Evolutionary conservation across 2,888 invertebrate species (phyloP), one percentile per base, ranked within the genome.

Genomic region (Drosophila emarginata): DNA sequence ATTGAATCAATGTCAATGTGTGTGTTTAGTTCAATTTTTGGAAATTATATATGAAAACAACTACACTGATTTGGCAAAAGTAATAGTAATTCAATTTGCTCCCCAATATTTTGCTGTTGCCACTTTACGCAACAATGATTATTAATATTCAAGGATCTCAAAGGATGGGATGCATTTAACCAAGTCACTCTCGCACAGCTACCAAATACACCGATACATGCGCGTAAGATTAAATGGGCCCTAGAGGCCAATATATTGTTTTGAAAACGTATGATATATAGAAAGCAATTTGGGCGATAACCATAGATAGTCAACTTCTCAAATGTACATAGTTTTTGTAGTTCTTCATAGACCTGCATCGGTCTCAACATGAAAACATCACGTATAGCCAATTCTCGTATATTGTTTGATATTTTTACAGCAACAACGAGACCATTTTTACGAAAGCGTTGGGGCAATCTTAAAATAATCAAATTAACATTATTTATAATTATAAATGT

Each of bases 161-260:
- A 5, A 12, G 23, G 36, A 21, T 40, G 14, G 1, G 9, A 21
- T 1, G 5, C 54, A 3, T 15, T n/a, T 37, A 77, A 4, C 82
- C 72, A 85, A 3, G 45, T 21, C 37, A 82, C 7, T 0, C 0
- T 1, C 0, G 67, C 58, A 3, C 12, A 3, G 0, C 1, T 0
- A 0, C 87, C 87, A 26, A 84, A 79, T 0, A 7, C 0, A 0
- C 32, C 4, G 0, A 54, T 39, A 0, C 45, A 15, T 4, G 2
- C 21, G 4, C 64, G 67, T 9, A 87, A 21, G 0, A 53, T 32
- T 0, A 80, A 73, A 12, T 87, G 77, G 0, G 81, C 91, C 15
- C 67, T 61, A 2, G 88, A 83, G 0, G 91, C 91, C 11, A 78
- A 74, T 1, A 87, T 81, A 32, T 89, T 91, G 45, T 87, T 90